These are phyloP conservation scores for Ispidina picta DNA, from an alignment of 2,797 vertebrate species.

Conservation along the genomic window DNA sequence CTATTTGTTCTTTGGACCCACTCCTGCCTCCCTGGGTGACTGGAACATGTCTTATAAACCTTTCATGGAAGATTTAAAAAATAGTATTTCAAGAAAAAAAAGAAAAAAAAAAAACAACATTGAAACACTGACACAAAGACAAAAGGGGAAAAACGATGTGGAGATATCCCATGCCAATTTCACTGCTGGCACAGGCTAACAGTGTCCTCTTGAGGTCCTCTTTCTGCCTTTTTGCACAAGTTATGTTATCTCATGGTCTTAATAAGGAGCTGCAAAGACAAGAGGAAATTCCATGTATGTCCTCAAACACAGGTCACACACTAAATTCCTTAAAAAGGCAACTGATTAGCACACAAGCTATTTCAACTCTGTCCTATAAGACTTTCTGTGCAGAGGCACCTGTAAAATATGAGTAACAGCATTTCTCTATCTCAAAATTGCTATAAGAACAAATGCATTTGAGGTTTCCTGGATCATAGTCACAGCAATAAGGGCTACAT, in stretches of 20 bases:
- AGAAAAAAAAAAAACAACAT: neutral
- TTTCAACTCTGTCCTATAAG: neutral
- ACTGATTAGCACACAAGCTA: neutral
- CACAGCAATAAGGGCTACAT: neutral
- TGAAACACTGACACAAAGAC: neutral
- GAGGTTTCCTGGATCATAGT: neutral
- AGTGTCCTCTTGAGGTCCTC: neutral
- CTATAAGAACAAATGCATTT: neutral
- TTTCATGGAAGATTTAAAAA: conserved; percentile 53
- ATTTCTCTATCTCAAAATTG: neutral
- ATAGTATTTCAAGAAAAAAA: neutral
- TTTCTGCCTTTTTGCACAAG: neutral
- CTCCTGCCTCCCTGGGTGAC: conserved; percentile 43
- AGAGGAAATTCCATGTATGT: neutral
- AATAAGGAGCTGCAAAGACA: neutral
- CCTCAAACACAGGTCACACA: neutral
- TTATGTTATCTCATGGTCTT: neutral
- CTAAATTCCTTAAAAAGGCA: neutral
- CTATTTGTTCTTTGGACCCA: conserved; percentile 68
- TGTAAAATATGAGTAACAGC: neutral
- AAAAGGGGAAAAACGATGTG: neutral
- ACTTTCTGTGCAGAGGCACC: neutral
- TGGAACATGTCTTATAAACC: conserved; percentile 39
- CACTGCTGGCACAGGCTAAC: neutral
- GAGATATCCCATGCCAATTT: neutral